Conservation (phyloP, 2,113 vertebrate species). For the Myiopsitta monachus region DNA sequence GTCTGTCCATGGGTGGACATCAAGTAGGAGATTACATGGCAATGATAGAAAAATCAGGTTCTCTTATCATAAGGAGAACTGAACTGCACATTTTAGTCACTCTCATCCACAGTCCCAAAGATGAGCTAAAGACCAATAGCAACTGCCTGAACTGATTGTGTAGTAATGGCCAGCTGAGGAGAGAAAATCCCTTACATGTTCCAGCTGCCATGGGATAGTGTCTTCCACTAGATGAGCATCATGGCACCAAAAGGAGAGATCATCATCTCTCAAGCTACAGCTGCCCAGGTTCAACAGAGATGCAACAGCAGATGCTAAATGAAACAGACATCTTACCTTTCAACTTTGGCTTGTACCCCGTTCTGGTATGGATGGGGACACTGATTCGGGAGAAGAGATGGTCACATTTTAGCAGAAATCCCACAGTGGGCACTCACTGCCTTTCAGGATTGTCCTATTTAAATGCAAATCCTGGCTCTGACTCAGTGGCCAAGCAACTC, state of each 20-base stretch:
- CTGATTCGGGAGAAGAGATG: accelerated
- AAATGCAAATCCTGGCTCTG: not conserved
- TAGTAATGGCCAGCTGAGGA: not conserved
- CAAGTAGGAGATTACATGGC: accelerated
- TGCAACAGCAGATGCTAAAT: not conserved
- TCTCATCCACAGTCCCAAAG: not conserved
- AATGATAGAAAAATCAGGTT: not conserved
- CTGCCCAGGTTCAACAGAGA: not conserved
- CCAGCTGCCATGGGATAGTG: not conserved
- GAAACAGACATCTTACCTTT: not conserved
- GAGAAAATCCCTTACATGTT: not conserved
- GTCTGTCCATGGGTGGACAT: too few relatives aligned
- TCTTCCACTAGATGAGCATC: accelerated
- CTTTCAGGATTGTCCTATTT: not conserved
- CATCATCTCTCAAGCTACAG: not conserved
- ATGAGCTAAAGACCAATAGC: not conserved
- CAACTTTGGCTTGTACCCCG: accelerated
- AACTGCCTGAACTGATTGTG: not conserved
- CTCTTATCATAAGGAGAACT: not conserved
- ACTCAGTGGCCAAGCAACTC: not conserved
- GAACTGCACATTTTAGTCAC: not conserved
- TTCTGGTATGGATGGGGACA: accelerated
- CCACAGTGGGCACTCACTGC: too few relatives aligned
- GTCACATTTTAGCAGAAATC: not conserved
- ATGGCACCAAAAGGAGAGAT: not conserved